Evolutionary conservation across 1,140 invertebrate genomes (phyloP), one percentile per base, ranked within the genome.

Genomic region (Acromyrmex echinatior): DNA sequence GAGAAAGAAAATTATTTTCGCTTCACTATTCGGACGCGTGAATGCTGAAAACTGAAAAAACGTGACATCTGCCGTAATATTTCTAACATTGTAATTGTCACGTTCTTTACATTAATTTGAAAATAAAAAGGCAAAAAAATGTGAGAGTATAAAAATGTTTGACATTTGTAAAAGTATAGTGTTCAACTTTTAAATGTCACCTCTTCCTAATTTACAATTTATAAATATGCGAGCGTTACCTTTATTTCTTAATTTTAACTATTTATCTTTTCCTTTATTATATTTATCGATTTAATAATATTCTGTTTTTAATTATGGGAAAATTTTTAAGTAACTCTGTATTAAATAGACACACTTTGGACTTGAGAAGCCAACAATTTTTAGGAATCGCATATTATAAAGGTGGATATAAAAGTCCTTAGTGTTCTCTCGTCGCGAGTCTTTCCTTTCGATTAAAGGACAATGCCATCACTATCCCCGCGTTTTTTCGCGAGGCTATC

Each of bases 401-500:
- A 51, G 18, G 14, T n/a, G 28, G 35, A 51, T 25, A 80, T 80
- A 25, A 25, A 25, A 1, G 25, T 56, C 25, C 28, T 82, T 7
- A 49, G 4, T 45, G n/a, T 49, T 80, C 56, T 53, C 49, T 63
- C 10, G 65, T 70, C 85, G 91, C 91, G 87, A 86, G 88, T 84
- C 91, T 78, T 86, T 56, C 70, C 84, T 56, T 70, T 81, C 63
- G 68, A 82, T 62, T 74, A 82, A 73, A 82, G 68, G 80, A 84
- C 80, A 84, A 84, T 84, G 25, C 68, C 79, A 39, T 0, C 65
- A 35, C 16, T n/a, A 14, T 71, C 21, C 65, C 31, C 12, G 35
- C 18, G 14, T 51, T 80, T 53, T 81, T 85, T 51, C 35, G 35
- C 76, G 68, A 45, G 53, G 62, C 74, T 92, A 92, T 93, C 89